Evolutionary conservation across 1,140 invertebrate species (phyloP).

Genomic region (Hylyphantes graminicola): DNA sequence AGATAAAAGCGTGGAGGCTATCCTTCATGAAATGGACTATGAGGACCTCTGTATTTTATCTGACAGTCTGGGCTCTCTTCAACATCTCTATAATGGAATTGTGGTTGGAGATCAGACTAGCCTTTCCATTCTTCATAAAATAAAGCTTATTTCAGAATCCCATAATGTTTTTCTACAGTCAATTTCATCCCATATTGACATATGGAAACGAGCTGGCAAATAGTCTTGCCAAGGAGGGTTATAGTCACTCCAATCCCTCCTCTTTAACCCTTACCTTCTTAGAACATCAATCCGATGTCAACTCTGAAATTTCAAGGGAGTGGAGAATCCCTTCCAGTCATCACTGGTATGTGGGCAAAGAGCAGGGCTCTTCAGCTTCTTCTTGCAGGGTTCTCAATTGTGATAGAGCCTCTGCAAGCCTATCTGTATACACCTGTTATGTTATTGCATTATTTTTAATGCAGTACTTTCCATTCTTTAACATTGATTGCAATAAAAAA

Average conservation of each 20-base stretch:
- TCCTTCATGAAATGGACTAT: background rate
- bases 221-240: too few relatives aligned
- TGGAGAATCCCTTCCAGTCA: background rate
- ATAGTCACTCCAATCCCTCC: too few relatives aligned
- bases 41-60: background rate
- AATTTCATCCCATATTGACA: background rate
- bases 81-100: background rate
- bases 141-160: background rate
- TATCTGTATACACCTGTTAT: too few relatives aligned
- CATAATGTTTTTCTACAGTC: background rate
- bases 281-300: background rate
- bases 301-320: background rate
- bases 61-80: background rate
- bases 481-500: too few relatives aligned
- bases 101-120: background rate
- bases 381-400: background rate
- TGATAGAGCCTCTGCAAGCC: background rate
- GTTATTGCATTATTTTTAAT: too few relatives aligned
- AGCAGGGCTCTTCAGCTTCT: background rate
- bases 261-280: background rate
- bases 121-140: constrained; percentile 1
- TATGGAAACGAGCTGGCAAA: background rate
- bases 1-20: background rate
- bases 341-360: background rate
- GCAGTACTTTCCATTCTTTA: too few relatives aligned